phyloP scores from a whole-genome alignment of 2,797 vertebrate species.

The Ataeniobius toweri region DNA sequence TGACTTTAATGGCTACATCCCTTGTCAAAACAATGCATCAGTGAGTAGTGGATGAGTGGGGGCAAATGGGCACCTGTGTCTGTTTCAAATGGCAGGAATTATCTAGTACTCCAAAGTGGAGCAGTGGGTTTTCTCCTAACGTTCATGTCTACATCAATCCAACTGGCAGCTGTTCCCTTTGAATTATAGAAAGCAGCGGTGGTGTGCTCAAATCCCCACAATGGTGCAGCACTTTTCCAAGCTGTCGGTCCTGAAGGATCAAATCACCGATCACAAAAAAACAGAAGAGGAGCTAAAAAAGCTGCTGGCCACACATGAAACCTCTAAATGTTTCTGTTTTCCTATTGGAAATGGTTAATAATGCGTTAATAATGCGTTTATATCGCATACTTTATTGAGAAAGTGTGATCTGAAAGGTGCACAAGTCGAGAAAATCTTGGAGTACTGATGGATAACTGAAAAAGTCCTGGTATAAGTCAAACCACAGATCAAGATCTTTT shows the following conservation, averaged over 20 bases:
- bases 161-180: constrained; percentile 62
- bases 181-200: constrained; percentile 48
- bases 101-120: constrained; percentile 39
- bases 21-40: constrained; percentile 30
- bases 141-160: constrained; percentile 56
- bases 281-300: background rate
- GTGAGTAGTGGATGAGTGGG: constrained; percentile 36
- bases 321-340: background rate
- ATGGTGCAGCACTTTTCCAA: constrained; percentile 23
- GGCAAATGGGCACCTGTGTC: constrained; percentile 47
- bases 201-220: constrained; percentile 31
- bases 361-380: background rate
- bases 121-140: constrained; percentile 52
- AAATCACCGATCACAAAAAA: constrained; percentile 25
- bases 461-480: too few relatives aligned
- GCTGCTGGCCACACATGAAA: background rate
- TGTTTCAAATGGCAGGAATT: constrained; percentile 58
- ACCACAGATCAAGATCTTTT: too few relatives aligned
- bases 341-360: background rate
- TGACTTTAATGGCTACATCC: constrained; percentile 31
- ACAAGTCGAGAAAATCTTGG: background rate
- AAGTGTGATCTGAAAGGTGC: background rate
- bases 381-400: constrained; percentile 6
- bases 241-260: constrained; percentile 14
- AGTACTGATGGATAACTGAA: too few relatives aligned